Conservation (phyloP, 2,888 invertebrate genomes). For the Pristionchus japonicus region DNA sequence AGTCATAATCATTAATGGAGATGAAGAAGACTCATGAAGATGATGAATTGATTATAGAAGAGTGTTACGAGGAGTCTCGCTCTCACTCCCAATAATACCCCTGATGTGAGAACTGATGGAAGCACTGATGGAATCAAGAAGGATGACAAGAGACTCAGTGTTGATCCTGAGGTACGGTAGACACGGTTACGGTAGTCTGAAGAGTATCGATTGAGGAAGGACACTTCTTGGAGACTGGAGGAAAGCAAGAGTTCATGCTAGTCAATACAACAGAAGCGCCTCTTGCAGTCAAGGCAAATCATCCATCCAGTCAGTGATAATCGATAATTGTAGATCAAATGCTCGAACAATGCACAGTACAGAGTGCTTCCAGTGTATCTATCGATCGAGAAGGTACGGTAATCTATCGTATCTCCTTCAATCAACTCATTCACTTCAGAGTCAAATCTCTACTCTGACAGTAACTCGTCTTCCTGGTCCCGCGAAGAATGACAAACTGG, state of each 20-base stretch:
- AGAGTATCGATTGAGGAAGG: no score
- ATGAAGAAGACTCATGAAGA: no score
- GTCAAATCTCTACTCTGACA: background rate
- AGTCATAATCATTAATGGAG: background rate
- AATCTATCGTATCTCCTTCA: background rate
- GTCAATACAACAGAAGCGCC: background rate
- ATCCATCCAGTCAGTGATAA: background rate
- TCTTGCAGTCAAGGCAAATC: constrained; percentile 20
- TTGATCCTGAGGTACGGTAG: no score
- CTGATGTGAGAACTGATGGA: background rate
- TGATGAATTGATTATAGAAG: background rate
- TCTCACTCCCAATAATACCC: background rate
- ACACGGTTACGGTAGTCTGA: no score
- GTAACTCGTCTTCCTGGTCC: constrained; percentile 21
- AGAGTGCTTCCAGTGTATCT: background rate
- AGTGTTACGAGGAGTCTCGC: background rate
- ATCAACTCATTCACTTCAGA: background rate
- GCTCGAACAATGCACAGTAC: no score
- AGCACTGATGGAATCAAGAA: background rate
- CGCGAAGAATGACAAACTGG: constrained; percentile 23
- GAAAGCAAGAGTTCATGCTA: no score
- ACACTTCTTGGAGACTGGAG: no score
- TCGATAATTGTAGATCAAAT: constrained; percentile 17
- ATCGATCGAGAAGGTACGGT: background rate
- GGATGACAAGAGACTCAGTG: constrained; percentile 23